Evolutionary conservation across 2,888 invertebrate genomes (phyloP), one percentile per base, ranked within the genome.

Genomic region (Noctua fimbriata): DNA sequence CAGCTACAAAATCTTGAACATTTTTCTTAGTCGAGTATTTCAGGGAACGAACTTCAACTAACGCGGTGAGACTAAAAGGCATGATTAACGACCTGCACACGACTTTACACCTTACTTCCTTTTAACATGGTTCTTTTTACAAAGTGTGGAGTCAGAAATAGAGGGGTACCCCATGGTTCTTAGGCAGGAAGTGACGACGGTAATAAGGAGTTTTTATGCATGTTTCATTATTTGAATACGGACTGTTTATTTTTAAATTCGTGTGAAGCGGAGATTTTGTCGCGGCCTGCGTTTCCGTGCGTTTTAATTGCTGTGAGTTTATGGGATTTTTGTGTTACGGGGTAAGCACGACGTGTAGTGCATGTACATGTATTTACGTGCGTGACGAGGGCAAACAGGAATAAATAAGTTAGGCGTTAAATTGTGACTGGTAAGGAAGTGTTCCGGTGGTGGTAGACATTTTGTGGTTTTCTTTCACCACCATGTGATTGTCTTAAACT

Each of bases 151-250:
- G 75, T 69, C 72, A 76, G 76, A 85, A 83, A 85, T 88, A 89
- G 90, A 86, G 90, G 89, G 90, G 84, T 92, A 91, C 91, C 91
- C 92, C 90, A 92, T 86, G 89, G 49, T 71, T 83, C 69, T 71
- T 91, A 87, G 91, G 89, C 94, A 94, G 96, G 96, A 96, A 95
- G 94, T 93, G 92, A 93, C 75, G 84, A 72, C 92, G 92, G 93
- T 93, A 94, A 93, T 92, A 93, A 92, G 92, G 93, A 93, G 92
- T 95, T 95, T 95, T 95, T 95, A 95, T 95, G 94, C 92, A 91
- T 90, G 92, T 94, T 93, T 93, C 94, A 94, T 95, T 95, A 95
- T 94, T 94, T 88, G 85, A 90, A 91, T 92, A 91, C 78, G 76
- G 83, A 92, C 92, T 93, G 93, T 94, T 95, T 95, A 94, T 95